A percentile compares a stretch with the other conserved stretches of the same genome.
Conservation (phyloP, 2,797 vertebrate species). For the Poecile montanus region DNA sequence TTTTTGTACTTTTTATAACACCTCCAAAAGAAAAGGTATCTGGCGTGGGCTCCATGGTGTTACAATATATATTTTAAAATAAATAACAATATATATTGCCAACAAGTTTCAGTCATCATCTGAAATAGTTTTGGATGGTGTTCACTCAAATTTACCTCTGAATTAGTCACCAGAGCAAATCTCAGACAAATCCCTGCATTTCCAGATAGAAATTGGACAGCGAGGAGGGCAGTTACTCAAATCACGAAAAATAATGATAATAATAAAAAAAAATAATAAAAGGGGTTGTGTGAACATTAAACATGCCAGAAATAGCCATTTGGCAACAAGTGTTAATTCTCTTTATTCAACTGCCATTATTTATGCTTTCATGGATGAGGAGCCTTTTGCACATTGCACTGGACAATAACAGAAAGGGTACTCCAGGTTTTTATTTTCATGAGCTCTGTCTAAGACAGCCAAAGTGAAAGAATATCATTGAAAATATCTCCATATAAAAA, state of each 20-base stretch:
- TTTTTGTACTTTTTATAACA: background rate
- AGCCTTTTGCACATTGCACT: background rate
- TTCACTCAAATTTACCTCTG: background rate
- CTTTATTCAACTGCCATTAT: background rate
- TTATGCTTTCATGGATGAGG: background rate
- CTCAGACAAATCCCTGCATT: background rate
- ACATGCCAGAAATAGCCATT: background rate
- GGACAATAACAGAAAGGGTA: background rate
- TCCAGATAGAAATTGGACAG: background rate
- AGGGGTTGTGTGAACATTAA: background rate
- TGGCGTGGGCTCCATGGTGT: fast-evolving
- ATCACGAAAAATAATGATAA: background rate
- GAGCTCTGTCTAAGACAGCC: background rate
- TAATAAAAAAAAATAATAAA: background rate
- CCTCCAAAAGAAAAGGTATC: background rate
- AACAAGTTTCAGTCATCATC: background rate
- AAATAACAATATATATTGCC: background rate
- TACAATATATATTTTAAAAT: background rate
- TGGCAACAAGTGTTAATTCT: background rate
- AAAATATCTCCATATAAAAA: background rate
- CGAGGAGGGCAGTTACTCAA: background rate
- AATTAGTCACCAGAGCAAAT: background rate
- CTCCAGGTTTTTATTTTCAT: background rate
- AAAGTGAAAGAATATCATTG: background rate
- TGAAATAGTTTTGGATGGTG: background rate